Percentiles rank a stretch among this genome's conserved stretches.
Evolutionary conservation across 2,113 vertebrate genomes (phyloP).

Genomic region (Phycodurus eques): DNA sequence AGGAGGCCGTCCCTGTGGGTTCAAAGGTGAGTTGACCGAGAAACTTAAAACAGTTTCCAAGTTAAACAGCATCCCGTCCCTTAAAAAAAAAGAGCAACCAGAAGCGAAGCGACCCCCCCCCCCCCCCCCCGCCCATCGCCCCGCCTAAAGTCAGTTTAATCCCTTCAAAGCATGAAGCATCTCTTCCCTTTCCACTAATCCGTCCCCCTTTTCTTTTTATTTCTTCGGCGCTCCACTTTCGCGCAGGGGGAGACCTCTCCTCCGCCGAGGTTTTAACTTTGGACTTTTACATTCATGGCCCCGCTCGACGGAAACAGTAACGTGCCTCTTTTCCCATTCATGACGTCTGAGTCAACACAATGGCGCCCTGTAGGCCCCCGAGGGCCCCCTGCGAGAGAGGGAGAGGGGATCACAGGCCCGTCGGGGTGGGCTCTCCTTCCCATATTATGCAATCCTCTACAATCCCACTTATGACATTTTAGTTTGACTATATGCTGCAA

Average conservation of each 20-base stretch:
- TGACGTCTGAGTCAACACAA: slow-evolving; percentile 74
- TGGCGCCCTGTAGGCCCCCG: slow-evolving; percentile 36
- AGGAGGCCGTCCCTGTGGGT: slow-evolving; percentile 42
- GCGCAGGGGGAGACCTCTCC: slow-evolving; percentile 59
- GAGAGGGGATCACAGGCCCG: slow-evolving; percentile 46
- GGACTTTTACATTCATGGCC: slow-evolving; percentile 75
- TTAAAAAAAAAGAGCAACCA: slow-evolving; percentile 56
- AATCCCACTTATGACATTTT: not conserved
- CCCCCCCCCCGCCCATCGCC: too few relatives aligned
- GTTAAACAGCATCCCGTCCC: slow-evolving; percentile 42
- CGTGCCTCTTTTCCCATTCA: slow-evolving; percentile 70
- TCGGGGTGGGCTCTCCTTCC: not conserved
- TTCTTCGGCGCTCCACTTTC: slow-evolving; percentile 33
- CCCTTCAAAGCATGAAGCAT: slow-evolving; percentile 66
- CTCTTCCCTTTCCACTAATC: slow-evolving; percentile 65
- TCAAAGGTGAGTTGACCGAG: slow-evolving; percentile 66
- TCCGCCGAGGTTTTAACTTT: slow-evolving; percentile 66
- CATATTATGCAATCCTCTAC: not conserved
- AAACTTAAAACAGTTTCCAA: slow-evolving; percentile 66
- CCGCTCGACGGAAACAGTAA: slow-evolving; percentile 71
- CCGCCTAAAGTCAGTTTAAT: slow-evolving; percentile 46
- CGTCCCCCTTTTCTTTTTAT: slow-evolving; percentile 16
- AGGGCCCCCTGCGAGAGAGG: too few relatives aligned
- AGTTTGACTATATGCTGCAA: not conserved
- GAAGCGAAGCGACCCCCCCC: slow-evolving; percentile 44